Base-by-base conservation (phyloP, 2,888 invertebrate genomes). In the Sinohyriopsis cumingii region DNA sequence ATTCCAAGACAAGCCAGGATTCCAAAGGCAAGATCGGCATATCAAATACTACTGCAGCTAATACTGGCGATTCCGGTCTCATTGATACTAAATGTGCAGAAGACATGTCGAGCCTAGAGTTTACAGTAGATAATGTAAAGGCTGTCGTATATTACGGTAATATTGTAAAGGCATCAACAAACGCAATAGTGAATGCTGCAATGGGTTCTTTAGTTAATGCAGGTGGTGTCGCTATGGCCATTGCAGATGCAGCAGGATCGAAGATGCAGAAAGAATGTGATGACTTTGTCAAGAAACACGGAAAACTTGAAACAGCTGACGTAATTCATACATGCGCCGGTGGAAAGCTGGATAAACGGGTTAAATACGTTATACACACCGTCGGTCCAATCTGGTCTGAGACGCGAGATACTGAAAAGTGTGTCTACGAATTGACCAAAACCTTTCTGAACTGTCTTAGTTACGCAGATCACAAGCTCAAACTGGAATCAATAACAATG, bases 281-380 rank as follows among this genome's bases (percentile, higher is more conserved):
- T 18, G 72, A 69, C 0, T 75, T 76, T 68, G 67, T 81, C 19
- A 63, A 24, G n/a, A 67, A 66, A n/a, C 9, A 76, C 65, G 82
- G 82, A 6, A 55, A 53, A 5, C 56, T 78, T 20, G 63, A 65
- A 18, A 76, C 73, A 25, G 62, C 71, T 18, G 71, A 76, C n/a
- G 82, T 84, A 15, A 82, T 82, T 73, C 78, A 81, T 28, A 84
- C 84, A 4, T 70, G 72, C 25, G 78, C 82, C 15, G 82, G 80
- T 56, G 83, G 84, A 3, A 68, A 72, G 12, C 62, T 84, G 19
- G 72, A 68, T 67, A 53, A 55, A 1, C 71, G 71, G 24, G 78
- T 82, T 24, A 75, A 76, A 18, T 76, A 79, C 56, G 70, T 84
- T 12, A 33, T 84, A 12, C 84, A 84, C 70, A 78, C 84, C 22